A percentile compares a stretch with the other conserved stretches of the same genome.
Evolutionary conservation across 2,888 invertebrate genomes (phyloP).

Genomic region (Ennomos quercinarius): DNA sequence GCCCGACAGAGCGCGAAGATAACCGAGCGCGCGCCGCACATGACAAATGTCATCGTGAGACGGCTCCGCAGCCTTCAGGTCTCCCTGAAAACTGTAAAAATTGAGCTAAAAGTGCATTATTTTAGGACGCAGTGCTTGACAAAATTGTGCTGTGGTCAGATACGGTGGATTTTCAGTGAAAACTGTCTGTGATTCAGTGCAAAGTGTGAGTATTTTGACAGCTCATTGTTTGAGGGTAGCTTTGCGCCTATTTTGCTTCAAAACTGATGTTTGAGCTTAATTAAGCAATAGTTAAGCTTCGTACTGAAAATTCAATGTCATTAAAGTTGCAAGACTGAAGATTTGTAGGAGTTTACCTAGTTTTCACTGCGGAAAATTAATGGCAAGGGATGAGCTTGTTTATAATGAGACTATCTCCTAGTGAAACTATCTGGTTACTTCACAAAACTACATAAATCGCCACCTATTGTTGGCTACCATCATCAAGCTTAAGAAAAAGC

Average conservation of each 20-base stretch:
- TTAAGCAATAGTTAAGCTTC: not conserved
- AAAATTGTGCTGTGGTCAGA: slow-evolving; percentile 53
- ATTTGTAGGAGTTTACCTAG: not conserved
- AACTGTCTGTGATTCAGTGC: slow-evolving; percentile 41
- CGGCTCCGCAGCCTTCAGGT: slow-evolving; percentile 76
- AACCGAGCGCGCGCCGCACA: slow-evolving; percentile 65
- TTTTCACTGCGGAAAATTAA: slow-evolving; percentile 18
- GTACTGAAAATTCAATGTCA: not conserved
- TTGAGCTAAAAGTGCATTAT: slow-evolving; percentile 57
- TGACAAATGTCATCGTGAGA: slow-evolving; percentile 80
- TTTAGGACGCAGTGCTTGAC: slow-evolving; percentile 46
- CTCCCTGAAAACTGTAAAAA: slow-evolving; percentile 73
- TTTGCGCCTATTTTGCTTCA: slow-evolving; percentile 43
- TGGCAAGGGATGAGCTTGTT: slow-evolving; percentile 1
- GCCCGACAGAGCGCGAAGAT: slow-evolving; percentile 50
- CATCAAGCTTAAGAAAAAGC: slow-evolving; percentile 11
- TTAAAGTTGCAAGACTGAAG: not conserved
- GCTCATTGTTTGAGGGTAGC: slow-evolving; percentile 46
- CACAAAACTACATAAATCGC: not conserved
- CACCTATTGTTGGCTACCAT: not conserved
- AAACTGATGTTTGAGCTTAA: slow-evolving; percentile 25
- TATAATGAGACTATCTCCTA: not conserved
- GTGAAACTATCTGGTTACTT: not conserved
- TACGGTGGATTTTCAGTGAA: slow-evolving; percentile 51
- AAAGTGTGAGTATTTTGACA: slow-evolving; percentile 69